These are phyloP conservation scores for Clepsis dumicolana DNA, from an alignment of 2,888 invertebrate species.

Conservation along the genomic window DNA sequence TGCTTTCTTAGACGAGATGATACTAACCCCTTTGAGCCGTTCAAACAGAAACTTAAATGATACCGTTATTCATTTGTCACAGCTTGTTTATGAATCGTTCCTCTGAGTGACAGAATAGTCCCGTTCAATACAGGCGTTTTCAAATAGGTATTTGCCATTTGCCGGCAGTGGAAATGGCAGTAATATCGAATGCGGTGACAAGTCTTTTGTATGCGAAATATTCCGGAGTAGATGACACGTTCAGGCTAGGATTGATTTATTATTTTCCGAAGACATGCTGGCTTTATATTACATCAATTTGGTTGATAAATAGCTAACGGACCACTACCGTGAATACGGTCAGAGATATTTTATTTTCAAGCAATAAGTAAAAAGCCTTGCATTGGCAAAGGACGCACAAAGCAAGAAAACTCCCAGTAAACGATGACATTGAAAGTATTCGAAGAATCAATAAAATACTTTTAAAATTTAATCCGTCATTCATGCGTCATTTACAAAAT, in stretches of 20 bases:
- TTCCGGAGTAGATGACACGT: constrained; percentile 53
- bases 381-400: neutral
- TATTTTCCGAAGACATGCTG: constrained; percentile 57
- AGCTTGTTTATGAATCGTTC: constrained; percentile 34
- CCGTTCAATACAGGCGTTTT: constrained; percentile 36
- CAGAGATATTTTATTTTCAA: neutral
- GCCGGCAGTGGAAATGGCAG: constrained; percentile 59
- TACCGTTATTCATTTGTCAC: constrained; percentile 39
- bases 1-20: too few relatives aligned
- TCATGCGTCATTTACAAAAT: neutral
- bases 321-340: neutral
- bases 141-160: constrained; percentile 56
- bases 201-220: constrained; percentile 54
- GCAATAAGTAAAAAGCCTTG: neutral
- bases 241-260: constrained; percentile 70
- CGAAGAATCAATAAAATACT: neutral
- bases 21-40: neutral
- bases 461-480: constrained; percentile 2
- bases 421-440: too few relatives aligned
- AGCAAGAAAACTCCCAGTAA: too few relatives aligned
- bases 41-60: constrained; percentile 25
- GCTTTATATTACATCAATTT: neutral
- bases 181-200: constrained; percentile 56
- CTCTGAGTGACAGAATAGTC: constrained; percentile 35
- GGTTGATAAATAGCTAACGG: neutral